A percentile compares a stretch with the other conserved stretches of the same genome.
These are phyloP conservation scores for Antheraea mylitta DNA, from an alignment of 1,140 invertebrate genomes.

Conservation along the genomic window DNA sequence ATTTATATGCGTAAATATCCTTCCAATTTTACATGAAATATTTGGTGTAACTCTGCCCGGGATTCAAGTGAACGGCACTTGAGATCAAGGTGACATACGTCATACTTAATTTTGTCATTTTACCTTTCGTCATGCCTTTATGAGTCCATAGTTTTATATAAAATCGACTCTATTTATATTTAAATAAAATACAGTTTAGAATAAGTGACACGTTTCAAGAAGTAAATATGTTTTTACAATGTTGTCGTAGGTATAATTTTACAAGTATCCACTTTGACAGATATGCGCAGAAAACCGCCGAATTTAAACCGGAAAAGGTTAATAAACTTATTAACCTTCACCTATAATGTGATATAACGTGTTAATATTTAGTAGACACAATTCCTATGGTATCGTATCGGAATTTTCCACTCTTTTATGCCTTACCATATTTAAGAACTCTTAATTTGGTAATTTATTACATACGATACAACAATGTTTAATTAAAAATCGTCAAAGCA, in stretches of 20 bases:
- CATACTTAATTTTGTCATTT: constrained; percentile 10
- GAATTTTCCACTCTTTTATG: too few species aligned
- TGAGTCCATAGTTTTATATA: neutral
- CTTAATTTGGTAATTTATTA: too few species aligned
- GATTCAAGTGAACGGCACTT: neutral
- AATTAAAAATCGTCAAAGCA: too few species aligned
- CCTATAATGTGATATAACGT: too few species aligned
- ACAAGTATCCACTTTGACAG: too few species aligned
- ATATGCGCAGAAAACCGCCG: too few species aligned
- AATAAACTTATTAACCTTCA: too few species aligned
- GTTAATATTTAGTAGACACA: too few species aligned
- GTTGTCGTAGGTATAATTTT: neutral
- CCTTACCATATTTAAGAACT: too few species aligned
- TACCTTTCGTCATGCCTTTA: constrained; percentile 7
- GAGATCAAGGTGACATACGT: constrained; percentile 10
- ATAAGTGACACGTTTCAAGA: neutral
- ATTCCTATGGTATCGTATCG: too few species aligned
- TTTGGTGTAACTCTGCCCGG: neutral
- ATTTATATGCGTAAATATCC: neutral
- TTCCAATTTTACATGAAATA: neutral
- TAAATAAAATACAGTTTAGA: neutral
- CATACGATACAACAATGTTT: too few species aligned
- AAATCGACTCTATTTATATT: neutral
- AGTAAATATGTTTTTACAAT: neutral
- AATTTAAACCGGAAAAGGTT: too few species aligned